Percentiles rank a stretch among this genome's conserved stretches.
These are phyloP conservation scores for Hemitrygon akajei DNA, from an alignment of 2,797 vertebrate genomes.

Conservation along the genomic window DNA sequence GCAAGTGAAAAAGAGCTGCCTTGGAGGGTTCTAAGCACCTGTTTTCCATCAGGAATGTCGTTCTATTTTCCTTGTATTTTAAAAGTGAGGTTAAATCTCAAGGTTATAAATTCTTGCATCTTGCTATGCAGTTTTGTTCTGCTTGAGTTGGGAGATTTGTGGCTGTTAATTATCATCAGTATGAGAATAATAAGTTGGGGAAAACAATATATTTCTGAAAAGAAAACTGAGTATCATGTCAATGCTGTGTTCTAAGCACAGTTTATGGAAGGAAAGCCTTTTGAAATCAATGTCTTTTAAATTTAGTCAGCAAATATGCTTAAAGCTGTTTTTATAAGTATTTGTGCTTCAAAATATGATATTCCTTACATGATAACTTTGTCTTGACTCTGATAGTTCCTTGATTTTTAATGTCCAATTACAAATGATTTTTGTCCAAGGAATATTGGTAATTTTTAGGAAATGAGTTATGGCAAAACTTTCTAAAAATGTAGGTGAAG, in stretches of 20 bases:
- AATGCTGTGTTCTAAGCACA: not conserved
- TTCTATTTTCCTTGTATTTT: not conserved
- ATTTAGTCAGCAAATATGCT: not conserved
- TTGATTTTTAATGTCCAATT: not conserved
- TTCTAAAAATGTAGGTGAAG: not conserved
- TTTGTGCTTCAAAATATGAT: not conserved
- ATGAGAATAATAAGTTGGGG: not conserved
- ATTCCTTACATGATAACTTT: not conserved
- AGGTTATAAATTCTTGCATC: not conserved
- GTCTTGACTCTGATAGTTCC: not conserved
- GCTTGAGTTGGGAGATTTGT: not conserved
- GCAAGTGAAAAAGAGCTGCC: not conserved
- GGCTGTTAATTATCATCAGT: not conserved
- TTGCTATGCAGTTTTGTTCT: not conserved
- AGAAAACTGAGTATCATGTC: not conserved
- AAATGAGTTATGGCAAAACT: not conserved
- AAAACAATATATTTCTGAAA: not conserved
- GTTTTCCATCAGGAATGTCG: not conserved
- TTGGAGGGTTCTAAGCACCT: not conserved
- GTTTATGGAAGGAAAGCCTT: not conserved
- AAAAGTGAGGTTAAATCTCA: not conserved
- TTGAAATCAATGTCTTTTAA: not conserved
- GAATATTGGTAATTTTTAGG: not conserved
- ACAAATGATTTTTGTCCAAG: not conserved
- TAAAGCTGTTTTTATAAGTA: not conserved